Evolutionary conservation across 2,888 invertebrate species (phyloP).

Genomic region (Acanthosepion lycidas): DNA sequence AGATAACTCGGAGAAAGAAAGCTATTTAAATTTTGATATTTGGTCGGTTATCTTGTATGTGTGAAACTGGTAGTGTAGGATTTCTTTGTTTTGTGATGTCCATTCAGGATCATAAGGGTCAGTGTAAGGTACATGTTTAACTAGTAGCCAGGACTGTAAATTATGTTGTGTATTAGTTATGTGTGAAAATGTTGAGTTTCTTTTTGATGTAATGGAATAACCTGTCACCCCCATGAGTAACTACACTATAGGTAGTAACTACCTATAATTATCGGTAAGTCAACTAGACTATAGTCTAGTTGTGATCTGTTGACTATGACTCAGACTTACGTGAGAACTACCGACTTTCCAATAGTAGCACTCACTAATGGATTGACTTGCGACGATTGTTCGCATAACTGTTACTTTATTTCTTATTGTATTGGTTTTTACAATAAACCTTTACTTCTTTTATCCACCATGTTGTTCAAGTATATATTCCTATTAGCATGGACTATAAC

Average conservation of each 20-base stretch:
- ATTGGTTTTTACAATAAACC: neutral
- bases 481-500: neutral
- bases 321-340: too few relatives aligned
- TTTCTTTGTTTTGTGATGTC: constrained; percentile 33
- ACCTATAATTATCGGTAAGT: too few relatives aligned
- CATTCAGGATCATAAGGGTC: neutral
- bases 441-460: too few relatives aligned
- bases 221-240: too few relatives aligned
- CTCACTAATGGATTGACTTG: too few relatives aligned
- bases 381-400: too few relatives aligned
- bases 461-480: too few relatives aligned
- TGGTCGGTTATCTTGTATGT: neutral
- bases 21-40: neutral
- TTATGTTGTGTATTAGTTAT: neutral
- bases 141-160: neutral
- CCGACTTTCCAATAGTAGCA: too few relatives aligned
- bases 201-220: too few relatives aligned
- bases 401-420: neutral
- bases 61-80: neutral
- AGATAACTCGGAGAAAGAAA: neutral
- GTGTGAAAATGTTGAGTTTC: neutral
- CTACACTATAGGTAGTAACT: too few relatives aligned
- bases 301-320: too few relatives aligned
- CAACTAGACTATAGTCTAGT: too few relatives aligned
- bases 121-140: neutral